These are phyloP conservation scores for Hyla sarda DNA, from an alignment of 2,113 vertebrate genomes.

Conservation along the genomic window DNA sequence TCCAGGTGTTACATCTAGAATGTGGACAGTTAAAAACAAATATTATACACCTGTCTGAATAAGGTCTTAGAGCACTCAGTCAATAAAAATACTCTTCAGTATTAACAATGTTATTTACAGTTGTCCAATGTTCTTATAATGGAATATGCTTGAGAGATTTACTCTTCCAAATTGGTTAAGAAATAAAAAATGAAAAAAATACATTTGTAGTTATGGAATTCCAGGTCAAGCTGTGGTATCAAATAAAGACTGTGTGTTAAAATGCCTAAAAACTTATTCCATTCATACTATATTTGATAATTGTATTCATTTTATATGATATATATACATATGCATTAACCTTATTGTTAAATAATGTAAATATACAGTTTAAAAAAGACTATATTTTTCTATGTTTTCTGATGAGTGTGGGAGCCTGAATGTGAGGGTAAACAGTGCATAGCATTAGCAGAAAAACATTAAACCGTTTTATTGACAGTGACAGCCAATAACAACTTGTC, in stretches of 20 bases:
- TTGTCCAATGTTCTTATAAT: background rate
- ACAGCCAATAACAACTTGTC: slow-evolving; percentile 66
- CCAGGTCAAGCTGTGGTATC: background rate
- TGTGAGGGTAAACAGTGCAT: slow-evolving; percentile 27
- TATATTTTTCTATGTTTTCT: slow-evolving; percentile 91
- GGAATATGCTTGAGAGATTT: background rate
- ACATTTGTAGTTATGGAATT: too few relatives aligned
- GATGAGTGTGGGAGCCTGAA: slow-evolving; percentile 72
- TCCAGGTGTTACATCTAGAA: background rate
- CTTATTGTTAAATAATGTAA: slow-evolving; percentile 83
- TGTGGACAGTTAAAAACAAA: background rate
- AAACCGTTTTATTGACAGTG: background rate
- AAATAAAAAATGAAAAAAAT: too few relatives aligned
- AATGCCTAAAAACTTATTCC: background rate
- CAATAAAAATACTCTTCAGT: background rate
- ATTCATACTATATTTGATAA: slow-evolving; percentile 10
- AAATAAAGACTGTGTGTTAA: background rate
- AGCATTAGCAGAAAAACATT: background rate
- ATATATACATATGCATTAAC: slow-evolving; percentile 63
- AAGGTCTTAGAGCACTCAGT: background rate
- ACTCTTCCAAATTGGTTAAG: background rate
- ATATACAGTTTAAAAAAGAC: slow-evolving; percentile 84
- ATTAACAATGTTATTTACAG: background rate
- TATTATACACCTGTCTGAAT: background rate
- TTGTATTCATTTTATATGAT: slow-evolving; percentile 41